These are phyloP conservation scores for Spodoptera littoralis DNA, from an alignment of 2,888 invertebrate species.

Conservation along the genomic window DNA sequence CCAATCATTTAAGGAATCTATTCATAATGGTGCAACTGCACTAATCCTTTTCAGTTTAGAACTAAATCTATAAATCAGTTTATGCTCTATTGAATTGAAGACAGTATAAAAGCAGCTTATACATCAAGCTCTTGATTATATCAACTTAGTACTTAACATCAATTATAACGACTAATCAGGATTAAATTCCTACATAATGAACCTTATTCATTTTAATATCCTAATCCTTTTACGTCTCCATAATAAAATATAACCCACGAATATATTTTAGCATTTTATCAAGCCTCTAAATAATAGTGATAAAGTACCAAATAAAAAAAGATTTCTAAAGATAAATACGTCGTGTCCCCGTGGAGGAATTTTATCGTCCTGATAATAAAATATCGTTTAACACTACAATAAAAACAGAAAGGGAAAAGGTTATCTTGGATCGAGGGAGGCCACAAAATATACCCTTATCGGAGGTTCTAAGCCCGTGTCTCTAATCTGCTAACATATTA, in stretches of 20 bases:
- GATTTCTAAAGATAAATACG: constrained; percentile 78
- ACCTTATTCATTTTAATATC: constrained; percentile 45
- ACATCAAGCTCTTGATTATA: not conserved
- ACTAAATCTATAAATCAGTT: too few species aligned
- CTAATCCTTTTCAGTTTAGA: too few species aligned
- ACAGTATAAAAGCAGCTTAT: too few species aligned
- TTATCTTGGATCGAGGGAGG: constrained; percentile 72
- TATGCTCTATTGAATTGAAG: too few species aligned
- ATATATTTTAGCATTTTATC: constrained; percentile 75
- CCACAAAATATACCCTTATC: constrained; percentile 67
- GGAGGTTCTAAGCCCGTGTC: constrained; percentile 45
- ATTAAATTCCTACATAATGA: constrained; percentile 43
- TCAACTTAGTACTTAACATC: not conserved
- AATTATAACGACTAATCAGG: constrained; percentile 10
- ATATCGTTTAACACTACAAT: constrained; percentile 82
- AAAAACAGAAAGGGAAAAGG: constrained; percentile 67
- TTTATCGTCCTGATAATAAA: constrained; percentile 82
- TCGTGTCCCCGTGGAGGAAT: constrained; percentile 67
- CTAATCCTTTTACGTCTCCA: constrained; percentile 51
- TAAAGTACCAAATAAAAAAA: constrained; percentile 82
- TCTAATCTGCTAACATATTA: constrained; percentile 53
- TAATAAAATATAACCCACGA: constrained; percentile 55
- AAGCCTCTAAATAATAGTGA: constrained; percentile 82
- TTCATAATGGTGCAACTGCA: too few species aligned
- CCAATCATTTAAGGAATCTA: too few species aligned